phyloP scores from a whole-genome alignment of 2,888 invertebrate species.

The Drosophila anomalata region DNA sequence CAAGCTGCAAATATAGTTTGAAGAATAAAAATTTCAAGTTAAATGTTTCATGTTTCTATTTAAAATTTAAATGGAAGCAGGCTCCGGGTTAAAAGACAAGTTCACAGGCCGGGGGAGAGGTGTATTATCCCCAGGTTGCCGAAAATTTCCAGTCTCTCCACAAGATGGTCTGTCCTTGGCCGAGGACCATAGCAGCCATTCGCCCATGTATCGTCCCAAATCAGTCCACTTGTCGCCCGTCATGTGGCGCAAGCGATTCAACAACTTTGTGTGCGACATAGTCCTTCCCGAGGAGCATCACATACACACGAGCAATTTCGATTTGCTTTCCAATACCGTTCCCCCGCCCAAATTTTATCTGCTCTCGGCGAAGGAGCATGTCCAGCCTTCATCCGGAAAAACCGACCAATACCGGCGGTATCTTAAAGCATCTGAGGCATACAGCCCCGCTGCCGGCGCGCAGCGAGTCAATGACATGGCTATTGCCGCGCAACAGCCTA shows the following conservation, averaged over 20 bases:
- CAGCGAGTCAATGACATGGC: conserved; percentile 72
- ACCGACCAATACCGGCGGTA: conserved; percentile 46
- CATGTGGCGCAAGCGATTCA: neutral
- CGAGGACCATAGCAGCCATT: neutral
- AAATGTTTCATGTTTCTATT: neutral
- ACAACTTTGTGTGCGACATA: conserved; percentile 1
- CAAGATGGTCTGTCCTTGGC: neutral
- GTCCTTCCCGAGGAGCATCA: neutral
- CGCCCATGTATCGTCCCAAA: neutral
- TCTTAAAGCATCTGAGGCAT: conserved; percentile 38
- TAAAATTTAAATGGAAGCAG: neutral
- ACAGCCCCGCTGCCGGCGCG: conserved; percentile 13
- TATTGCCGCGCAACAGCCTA: conserved; percentile 57
- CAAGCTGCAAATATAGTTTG: neutral
- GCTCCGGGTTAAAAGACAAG: neutral
- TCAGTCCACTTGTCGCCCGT: neutral
- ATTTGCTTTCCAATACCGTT: neutral
- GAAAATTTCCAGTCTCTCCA: neutral
- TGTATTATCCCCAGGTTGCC: conserved; percentile 1
- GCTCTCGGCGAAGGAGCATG: neutral
- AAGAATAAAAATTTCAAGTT: too few species aligned
- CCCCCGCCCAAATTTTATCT: neutral
- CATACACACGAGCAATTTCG: neutral
- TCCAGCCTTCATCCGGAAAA: neutral
- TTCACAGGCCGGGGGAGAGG: neutral